Percentiles rank a stretch among this genome's conserved stretches.
Evolutionary conservation across 2,888 invertebrate species (phyloP).

Genomic region (Leptogaster cylindrica): DNA sequence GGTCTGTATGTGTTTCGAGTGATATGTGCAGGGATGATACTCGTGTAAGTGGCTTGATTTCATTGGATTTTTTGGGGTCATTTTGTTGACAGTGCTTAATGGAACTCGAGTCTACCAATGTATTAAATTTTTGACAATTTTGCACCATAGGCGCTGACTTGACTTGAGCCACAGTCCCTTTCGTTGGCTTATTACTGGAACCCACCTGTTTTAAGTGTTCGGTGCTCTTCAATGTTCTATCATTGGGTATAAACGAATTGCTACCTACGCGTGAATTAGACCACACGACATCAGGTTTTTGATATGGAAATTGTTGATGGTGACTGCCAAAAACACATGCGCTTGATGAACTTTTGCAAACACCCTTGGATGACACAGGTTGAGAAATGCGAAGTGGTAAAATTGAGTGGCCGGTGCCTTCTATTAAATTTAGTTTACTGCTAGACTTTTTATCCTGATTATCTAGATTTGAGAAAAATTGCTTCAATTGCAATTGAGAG

Average conservation of each 20-base stretch:
- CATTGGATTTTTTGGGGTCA: no score
- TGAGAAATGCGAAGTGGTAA: not conserved
- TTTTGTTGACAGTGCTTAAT: no score
- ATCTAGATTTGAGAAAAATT: conserved; percentile 8
- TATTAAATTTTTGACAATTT: not conserved
- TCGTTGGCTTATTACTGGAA: not conserved
- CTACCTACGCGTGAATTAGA: not conserved
- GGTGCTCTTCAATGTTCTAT: not conserved
- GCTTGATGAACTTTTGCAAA: conserved; percentile 60
- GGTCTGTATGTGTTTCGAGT: no score
- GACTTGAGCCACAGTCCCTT: not conserved
- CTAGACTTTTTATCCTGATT: not conserved
- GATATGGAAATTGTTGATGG: conserved; percentile 52
- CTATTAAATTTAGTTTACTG: not conserved
- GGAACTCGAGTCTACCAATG: not conserved
- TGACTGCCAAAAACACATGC: conserved; percentile 56
- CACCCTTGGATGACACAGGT: conserved; percentile 47
- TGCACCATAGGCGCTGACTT: not conserved
- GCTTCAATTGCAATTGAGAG: conserved; percentile 54
- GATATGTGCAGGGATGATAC: conserved; percentile 30
- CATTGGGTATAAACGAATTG: not conserved
- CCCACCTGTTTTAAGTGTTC: no score
- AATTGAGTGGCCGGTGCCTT: not conserved
- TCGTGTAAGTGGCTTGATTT: conserved; percentile 6
- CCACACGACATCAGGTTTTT: not conserved